phyloP scores from a whole-genome alignment of 2,113 vertebrate species.

The Tachysurus fulvidraco region DNA sequence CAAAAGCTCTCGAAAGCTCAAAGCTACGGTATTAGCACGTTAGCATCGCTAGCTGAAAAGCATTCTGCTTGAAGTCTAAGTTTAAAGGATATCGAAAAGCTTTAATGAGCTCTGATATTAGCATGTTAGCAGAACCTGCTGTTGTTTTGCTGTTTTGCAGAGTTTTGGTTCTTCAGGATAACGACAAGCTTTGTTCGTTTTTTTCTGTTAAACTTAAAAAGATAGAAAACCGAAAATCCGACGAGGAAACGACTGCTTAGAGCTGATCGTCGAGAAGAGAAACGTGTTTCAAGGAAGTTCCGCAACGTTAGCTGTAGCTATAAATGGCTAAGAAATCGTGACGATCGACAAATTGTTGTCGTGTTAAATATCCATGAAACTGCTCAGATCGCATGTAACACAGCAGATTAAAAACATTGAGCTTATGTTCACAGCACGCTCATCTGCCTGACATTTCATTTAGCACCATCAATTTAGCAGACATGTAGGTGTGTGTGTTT shows the following conservation, averaged over 20 bases:
- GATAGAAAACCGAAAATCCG: neutral
- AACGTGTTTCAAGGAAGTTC: neutral
- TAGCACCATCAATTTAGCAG: constrained; percentile 3
- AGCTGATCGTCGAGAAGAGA: neutral
- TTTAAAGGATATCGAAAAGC: too few relatives aligned
- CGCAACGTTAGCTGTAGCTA: neutral
- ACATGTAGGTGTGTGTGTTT: constrained; percentile 22
- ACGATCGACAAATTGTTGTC: neutral
- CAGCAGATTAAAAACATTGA: neutral
- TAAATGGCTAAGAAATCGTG: neutral
- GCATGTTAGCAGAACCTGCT: neutral
- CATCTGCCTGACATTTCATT: constrained; percentile 23
- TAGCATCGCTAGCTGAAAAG: too few relatives aligned
- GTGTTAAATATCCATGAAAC: neutral
- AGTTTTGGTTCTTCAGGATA: too few relatives aligned
- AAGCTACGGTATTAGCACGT: too few relatives aligned
- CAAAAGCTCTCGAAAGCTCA: too few relatives aligned
- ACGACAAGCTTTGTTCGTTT: too few relatives aligned
- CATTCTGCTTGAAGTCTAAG: too few relatives aligned
- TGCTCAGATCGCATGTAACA: neutral
- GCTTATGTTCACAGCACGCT: constrained; percentile 5
- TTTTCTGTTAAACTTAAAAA: neutral
- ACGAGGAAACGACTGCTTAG: neutral
- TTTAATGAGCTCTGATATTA: neutral
- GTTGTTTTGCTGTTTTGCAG: too few relatives aligned